These are phyloP conservation scores for Scophthalmus maximus DNA, from an alignment of 2,113 vertebrate genomes.

Conservation along the genomic window DNA sequence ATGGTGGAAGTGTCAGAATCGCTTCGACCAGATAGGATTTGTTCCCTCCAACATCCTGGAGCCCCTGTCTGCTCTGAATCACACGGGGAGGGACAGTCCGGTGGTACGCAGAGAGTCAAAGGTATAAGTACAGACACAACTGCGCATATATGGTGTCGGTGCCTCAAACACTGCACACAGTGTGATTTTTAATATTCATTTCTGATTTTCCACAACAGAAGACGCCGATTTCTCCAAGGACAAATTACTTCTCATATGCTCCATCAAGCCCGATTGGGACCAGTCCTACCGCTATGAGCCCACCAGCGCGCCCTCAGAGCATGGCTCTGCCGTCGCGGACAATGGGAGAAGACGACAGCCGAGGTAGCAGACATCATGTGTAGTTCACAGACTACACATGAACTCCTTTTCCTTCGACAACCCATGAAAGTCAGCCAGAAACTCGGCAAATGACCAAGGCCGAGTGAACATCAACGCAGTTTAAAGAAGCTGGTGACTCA, in stretches of 20 bases:
- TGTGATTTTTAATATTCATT: not conserved
- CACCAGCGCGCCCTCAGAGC: slow-evolving; percentile 37
- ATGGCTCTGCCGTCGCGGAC: slow-evolving; percentile 34
- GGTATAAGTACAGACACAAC: slow-evolving; percentile 46
- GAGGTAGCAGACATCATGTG: slow-evolving; percentile 49
- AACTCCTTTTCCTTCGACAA: no score
- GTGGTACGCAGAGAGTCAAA: slow-evolving; percentile 57
- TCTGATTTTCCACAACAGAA: slow-evolving; percentile 33
- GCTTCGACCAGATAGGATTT: slow-evolving; percentile 82
- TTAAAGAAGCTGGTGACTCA: no score
- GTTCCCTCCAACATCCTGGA: slow-evolving; percentile 84
- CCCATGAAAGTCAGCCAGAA: no score
- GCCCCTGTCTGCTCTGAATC: slow-evolving; percentile 71
- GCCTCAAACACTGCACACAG: not conserved
- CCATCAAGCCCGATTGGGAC: slow-evolving; percentile 16
- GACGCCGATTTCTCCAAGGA: slow-evolving; percentile 7
- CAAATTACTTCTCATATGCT: slow-evolving; percentile 55
- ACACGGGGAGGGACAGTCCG: slow-evolving; percentile 19
- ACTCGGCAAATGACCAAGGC: not conserved
- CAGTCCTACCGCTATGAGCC: slow-evolving; percentile 14
- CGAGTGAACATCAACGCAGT: no score
- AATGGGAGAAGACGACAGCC: slow-evolving; percentile 37
- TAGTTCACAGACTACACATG: not conserved
- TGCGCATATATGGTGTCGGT: not conserved
- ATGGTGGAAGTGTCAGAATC: slow-evolving; percentile 87